These are phyloP conservation scores for Aptenodytes forsteri DNA, from an alignment of 2,113 vertebrate species.

Conservation along the genomic window DNA sequence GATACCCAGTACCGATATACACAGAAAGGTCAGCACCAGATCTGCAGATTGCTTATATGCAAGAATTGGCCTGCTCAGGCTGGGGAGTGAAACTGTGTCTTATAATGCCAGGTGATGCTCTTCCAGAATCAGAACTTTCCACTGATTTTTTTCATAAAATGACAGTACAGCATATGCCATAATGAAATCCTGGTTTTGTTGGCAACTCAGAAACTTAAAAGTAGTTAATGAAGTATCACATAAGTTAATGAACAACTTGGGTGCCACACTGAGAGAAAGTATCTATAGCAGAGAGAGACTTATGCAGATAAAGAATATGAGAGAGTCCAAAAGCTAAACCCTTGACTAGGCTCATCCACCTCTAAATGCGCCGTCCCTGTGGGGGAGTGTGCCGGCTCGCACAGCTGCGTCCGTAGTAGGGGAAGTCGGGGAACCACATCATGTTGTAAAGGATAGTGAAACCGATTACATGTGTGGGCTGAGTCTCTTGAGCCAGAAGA, in stretches of 20 bases:
- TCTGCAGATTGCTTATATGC: not conserved
- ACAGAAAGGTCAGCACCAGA: not conserved
- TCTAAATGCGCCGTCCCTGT: not conserved
- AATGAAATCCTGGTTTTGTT: not conserved
- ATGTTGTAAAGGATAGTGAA: not conserved
- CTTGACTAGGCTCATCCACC: not conserved
- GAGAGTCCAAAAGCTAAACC: not conserved
- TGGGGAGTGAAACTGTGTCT: not conserved
- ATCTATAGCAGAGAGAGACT: not conserved
- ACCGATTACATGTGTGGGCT: fast-evolving
- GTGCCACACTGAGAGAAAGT: fast-evolving
- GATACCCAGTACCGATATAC: not conserved
- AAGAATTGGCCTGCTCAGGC: not conserved
- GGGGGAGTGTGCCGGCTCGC: fast-evolving
- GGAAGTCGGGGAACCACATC: not conserved
- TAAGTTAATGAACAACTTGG: not conserved
- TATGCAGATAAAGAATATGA: not conserved
- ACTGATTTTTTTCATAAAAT: not conserved
- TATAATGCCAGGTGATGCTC: not conserved
- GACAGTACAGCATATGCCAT: not conserved
- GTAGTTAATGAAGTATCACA: not conserved
- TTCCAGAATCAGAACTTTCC: not conserved
- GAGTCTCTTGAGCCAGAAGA: not conserved
- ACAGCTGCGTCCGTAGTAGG: not conserved
- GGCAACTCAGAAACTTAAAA: not conserved